A percentile compares a stretch with the other conserved stretches of the same genome.
Evolutionary conservation across 2,888 invertebrate genomes (phyloP).

Genomic region (Timema cristinae): DNA sequence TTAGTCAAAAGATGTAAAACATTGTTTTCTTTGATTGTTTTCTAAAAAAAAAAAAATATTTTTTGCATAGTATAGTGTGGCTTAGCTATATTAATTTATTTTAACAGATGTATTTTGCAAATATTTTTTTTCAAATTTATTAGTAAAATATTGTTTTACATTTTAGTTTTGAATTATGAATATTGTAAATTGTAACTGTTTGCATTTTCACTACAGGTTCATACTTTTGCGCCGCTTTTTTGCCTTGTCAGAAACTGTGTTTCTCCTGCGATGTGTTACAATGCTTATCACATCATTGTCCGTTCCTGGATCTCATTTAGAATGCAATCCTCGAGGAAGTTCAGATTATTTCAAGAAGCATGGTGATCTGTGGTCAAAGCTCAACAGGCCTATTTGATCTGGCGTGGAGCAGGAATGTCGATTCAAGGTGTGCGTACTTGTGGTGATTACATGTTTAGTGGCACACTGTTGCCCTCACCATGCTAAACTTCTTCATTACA

Average conservation of each 20-base stretch:
- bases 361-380: constrained; percentile 49
- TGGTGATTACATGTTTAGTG: constrained; percentile 99
- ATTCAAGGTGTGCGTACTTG: constrained; percentile 95
- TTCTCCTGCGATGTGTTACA: constrained; percentile 93
- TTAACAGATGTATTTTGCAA: too few species aligned
- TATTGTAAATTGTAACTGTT: background rate
- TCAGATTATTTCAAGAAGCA: constrained; percentile 41
- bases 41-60: too few species aligned
- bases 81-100: too few species aligned
- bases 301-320: constrained; percentile 96
- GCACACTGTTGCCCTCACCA: constrained; percentile 94
- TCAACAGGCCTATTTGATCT: constrained; percentile 84
- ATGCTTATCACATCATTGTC: constrained; percentile 99
- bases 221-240: constrained; percentile 93
- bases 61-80: too few species aligned
- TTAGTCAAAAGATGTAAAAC: too few species aligned
- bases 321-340: constrained; percentile 72
- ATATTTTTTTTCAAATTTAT: too few species aligned
- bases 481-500: constrained; percentile 98
- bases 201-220: constrained; percentile 57
- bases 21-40: too few species aligned
- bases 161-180: too few species aligned
- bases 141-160: too few species aligned
- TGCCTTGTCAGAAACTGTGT: constrained; percentile 94
- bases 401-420: constrained; percentile 97